Evolutionary conservation across 1,140 invertebrate genomes (phyloP).

Genomic region (Sarcophaga peregrina): DNA sequence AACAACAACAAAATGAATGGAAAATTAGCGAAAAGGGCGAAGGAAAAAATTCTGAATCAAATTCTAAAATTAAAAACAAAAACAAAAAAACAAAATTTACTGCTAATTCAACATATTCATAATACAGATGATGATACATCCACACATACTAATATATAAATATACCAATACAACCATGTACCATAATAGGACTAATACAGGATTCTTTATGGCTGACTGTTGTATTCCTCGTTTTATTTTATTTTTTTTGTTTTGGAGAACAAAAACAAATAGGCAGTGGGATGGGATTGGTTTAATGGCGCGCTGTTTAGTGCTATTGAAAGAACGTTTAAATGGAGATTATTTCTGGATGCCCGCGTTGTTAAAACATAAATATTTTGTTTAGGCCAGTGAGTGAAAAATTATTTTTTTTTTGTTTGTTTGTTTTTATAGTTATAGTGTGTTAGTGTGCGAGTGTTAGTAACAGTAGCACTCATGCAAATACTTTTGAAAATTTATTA

Average conservation of each 20-base stretch:
- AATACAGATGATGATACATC: background rate
- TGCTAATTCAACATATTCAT: background rate
- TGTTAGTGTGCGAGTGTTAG: background rate
- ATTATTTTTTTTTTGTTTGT: conserved; percentile 23
- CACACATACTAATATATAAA: background rate
- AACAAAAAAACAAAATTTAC: conserved; percentile 2
- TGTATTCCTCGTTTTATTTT: background rate
- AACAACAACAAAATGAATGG: conserved; percentile 10
- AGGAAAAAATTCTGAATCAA: background rate
- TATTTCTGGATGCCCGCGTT: conserved; percentile 31
- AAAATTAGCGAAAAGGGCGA: background rate
- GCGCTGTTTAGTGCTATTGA: background rate
- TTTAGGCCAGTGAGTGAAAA: conserved; percentile 4
- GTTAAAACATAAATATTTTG: conserved; percentile 35
- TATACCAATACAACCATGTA: too few relatives aligned
- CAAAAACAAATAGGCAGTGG: background rate
- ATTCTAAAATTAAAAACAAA: too few relatives aligned
- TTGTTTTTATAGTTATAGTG: background rate
- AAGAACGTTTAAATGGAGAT: conserved; percentile 26
- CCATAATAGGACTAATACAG: background rate
- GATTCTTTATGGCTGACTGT: conserved; percentile 3
- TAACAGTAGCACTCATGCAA: background rate
- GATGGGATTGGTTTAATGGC: background rate
- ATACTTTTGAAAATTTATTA: too few relatives aligned
- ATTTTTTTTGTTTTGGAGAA: too few relatives aligned